Conservation (phyloP, 2,888 invertebrate genomes). For the Cordilura impudica region DNA sequence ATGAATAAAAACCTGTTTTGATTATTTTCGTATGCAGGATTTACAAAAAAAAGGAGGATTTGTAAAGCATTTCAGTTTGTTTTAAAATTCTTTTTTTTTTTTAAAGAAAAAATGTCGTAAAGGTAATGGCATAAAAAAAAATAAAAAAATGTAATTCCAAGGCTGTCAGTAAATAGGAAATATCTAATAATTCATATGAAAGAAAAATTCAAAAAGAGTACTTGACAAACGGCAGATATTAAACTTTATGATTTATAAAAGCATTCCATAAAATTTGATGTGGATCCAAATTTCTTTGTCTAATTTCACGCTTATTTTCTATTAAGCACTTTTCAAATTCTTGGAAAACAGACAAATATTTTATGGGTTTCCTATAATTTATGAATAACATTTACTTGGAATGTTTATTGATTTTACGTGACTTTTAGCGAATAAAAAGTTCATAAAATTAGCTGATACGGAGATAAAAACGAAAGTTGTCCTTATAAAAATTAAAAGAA, state of each 20-base stretch:
- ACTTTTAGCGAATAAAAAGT: no score
- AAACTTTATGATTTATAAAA: neutral
- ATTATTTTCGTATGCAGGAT: conserved; percentile 45
- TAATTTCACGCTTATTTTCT: no score
- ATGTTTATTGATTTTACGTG: no score
- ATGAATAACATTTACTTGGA: no score
- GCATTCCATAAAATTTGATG: no score
- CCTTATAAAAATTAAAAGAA: no score
- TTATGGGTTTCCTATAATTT: no score
- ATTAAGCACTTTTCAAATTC: no score
- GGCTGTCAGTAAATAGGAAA: neutral
- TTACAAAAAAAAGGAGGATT: conserved; percentile 7
- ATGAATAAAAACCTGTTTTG: conserved; percentile 52
- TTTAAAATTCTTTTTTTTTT: neutral
- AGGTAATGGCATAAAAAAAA: neutral
- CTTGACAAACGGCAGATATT: neutral
- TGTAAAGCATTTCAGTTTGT: conserved; percentile 14
- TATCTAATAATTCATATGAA: neutral
- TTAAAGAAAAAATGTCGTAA: neutral
- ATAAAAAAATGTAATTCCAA: conserved; percentile 3
- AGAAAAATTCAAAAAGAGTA: neutral
- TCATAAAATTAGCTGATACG: no score
- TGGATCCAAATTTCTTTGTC: no score
- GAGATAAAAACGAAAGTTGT: no score
- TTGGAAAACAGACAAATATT: no score